Conservation (phyloP, 2,113 vertebrate species). For the Clarias batrachus region DNA sequence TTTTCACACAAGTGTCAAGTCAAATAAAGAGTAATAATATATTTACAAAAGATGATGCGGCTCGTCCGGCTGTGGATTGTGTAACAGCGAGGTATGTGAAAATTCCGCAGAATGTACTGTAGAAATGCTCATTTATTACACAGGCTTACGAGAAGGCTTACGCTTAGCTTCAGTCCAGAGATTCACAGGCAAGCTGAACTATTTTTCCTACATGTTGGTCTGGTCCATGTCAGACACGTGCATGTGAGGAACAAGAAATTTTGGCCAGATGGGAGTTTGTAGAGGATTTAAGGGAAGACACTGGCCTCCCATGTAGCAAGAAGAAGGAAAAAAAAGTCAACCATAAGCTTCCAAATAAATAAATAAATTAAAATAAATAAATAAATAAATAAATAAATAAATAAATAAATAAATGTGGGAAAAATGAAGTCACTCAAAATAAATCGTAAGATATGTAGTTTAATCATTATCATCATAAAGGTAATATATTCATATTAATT, state of each 20-base stretch:
- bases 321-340: background rate
- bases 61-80: background rate
- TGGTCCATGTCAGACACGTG: background rate
- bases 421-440: background rate
- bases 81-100: slow-evolving; percentile 2
- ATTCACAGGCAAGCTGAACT: background rate
- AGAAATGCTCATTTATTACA: slow-evolving; percentile 22
- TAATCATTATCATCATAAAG: background rate
- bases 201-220: background rate
- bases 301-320: background rate
- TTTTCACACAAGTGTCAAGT: background rate
- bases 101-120: slow-evolving; percentile 5
- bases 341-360: background rate
- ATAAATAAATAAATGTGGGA: background rate
- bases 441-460: background rate
- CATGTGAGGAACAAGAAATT: background rate
- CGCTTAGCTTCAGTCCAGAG: background rate
- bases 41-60: background rate
- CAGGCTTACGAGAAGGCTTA: slow-evolving; percentile 9
- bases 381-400: background rate
- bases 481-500: background rate
- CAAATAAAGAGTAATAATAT: background rate
- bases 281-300: background rate
- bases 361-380: background rate
- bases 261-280: no score